Base-by-base conservation (phyloP, 2,888 invertebrate species). In the Ophonus ardosiacus region DNA sequence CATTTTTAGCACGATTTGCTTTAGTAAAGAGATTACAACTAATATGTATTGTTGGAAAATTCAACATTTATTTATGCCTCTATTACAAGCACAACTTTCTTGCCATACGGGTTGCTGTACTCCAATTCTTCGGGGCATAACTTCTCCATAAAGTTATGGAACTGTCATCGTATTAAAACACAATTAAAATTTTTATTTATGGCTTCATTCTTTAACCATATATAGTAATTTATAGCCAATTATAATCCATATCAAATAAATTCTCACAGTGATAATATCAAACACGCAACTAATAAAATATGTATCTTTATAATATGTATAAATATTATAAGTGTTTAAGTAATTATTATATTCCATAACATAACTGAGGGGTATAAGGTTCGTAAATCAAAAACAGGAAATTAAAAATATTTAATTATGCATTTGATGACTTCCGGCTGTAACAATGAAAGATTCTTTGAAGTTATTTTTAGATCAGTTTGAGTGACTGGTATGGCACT, bases 401-500 rank as follows among this genome's bases (percentile, higher is more conserved):
- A 68, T 68, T 68, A 68, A 68, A 68, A 68, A 68, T 68, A 68
- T 68, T 68, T n/a, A 68, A 68, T 68, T 68, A 68, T 68, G 68
- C 68, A 31, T 38, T 15, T 24, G 31, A 68, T 7, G n/a, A 38
- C 68, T 68, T 68, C 68, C 68, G 38, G 68, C 24, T 24, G 15
- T 68, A 40, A 68, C 63, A 63, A 21, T 63, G 13, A 21, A 43
- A 10, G 10, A 63, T 63, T 63, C 68, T 68, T 68, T 68, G 68
- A 68, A 38, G 68, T 68, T 68, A 68, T 68, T 31, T 68, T 65
- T 65, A 31, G 21, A 15, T n/a, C 8, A 40, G 31, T 68, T 68
- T 18, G 61, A 18, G 24, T 38, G 38, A 38, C 18, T 59, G 59
- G 7, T 7, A 18, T 59, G 59, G 8, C 59, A 59, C 15, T 59